Base-by-base conservation (phyloP, 2,888 invertebrate species). In the Lordiphosa fenestrarum region DNA sequence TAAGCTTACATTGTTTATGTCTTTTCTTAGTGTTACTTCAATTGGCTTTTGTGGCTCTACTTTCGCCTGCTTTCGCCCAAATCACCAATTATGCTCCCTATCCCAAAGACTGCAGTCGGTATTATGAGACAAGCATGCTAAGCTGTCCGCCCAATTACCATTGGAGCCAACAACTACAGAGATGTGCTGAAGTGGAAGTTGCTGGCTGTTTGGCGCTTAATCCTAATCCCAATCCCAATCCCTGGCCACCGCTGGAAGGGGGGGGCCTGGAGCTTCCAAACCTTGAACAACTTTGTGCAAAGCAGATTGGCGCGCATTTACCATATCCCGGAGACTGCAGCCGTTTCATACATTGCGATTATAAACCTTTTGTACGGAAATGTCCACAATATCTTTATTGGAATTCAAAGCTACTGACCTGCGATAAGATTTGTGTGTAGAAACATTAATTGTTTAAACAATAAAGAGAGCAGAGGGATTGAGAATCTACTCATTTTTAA, bases 281-380 rank as follows among this genome's bases (percentile, higher is more conserved):
- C n/a, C 19, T 63, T n/a, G 4, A 12, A 0, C 6, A n/a, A 6
- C 15, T 46, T 1, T 66, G 58, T 49, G 23, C 42, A n/a, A 25
- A 33, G 0, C 55, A 41, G 30, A 6, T 35, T 9, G 63, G 55
- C 1, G 55, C 46, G 3, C n/a, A 51, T 4, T 40, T 67, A 6
- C 40, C 66, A 4, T 67, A 71, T 49, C 80, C 80, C 3, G 69
- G 63, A 0, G 56, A 76, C 35, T 80, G 81, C 35, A 53, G 48
- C 4, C 66, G 46, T 1, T 80, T 69, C 35, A 59, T 76, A 4
- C 73, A 69, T 7, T 76, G 76, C 25, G 76, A 80, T 39, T 76
- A 80, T 35, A 4, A 57, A 4, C 81, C 76, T 1, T 76, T 76
- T 35, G 71, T 80, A 1, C 73, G 69, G 57, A 25, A 4, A 0